These are phyloP conservation scores for Pocillopora verrucosa DNA, from an alignment of 64 coral and sea anemone species.

Conservation along the genomic window DNA sequence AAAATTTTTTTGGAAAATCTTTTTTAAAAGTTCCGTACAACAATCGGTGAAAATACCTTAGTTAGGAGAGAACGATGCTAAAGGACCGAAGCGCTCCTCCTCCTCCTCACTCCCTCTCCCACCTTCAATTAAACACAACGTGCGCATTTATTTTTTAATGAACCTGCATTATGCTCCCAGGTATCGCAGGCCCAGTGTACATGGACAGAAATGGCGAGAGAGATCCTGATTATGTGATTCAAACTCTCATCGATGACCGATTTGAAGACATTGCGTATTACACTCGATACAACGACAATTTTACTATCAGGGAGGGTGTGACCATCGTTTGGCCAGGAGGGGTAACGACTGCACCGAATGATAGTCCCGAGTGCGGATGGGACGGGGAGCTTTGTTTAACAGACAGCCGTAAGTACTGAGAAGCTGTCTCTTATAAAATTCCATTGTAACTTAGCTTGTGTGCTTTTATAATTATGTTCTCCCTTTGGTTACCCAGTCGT, in stretches of 20 bases:
- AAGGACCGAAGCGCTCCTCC: too few relatives aligned
- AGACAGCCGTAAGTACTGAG: conserved; percentile 14
- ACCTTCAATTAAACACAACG: too few relatives aligned
- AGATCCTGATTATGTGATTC: conserved; percentile 86
- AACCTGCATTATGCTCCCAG: conserved; percentile 12
- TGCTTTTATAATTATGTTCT: not conserved
- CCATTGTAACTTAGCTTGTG: not conserved
- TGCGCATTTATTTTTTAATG: not conserved
- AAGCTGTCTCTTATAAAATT: not conserved
- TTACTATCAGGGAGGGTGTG: conserved; percentile 71
- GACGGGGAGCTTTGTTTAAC: conserved; percentile 56
- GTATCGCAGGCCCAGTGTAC: conserved; percentile 88
- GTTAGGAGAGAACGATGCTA: too few relatives aligned
- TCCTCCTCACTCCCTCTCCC: too few relatives aligned
- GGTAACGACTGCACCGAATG: conserved; percentile 68
- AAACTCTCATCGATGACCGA: conserved; percentile 79
- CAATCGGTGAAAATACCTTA: too few relatives aligned
- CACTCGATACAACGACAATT: conserved; percentile 87
- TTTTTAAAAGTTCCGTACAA: too few relatives aligned
- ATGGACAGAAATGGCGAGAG: conserved; percentile 83
- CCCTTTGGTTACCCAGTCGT: not conserved
- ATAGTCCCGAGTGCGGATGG: conserved; percentile 83
- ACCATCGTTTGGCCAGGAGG: conserved; percentile 87
- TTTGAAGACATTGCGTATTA: conserved; percentile 89
- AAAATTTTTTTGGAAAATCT: too few relatives aligned